phyloP scores from a whole-genome alignment of 1,140 invertebrate species.

The Leptinotarsa texana region DNA sequence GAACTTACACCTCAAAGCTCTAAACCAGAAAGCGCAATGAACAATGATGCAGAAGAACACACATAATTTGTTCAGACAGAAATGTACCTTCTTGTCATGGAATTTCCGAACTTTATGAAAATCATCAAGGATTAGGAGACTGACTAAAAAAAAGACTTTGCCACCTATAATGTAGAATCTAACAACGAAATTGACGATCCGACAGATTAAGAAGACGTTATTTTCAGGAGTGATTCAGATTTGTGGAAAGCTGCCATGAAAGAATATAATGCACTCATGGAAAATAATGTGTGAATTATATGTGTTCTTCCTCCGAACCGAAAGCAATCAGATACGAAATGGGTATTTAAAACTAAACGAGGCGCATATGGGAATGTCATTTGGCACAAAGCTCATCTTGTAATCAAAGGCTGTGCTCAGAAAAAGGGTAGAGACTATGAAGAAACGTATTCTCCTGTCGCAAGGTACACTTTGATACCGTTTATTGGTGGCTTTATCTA shows the following conservation, averaged over 20 bases:
- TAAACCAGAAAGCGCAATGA: no score
- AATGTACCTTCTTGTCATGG: no score
- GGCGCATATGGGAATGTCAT: not conserved
- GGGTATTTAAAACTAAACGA: not conserved
- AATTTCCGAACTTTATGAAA: no score
- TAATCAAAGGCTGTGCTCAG: constrained; percentile 52
- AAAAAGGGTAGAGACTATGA: constrained; percentile 52
- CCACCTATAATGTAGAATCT: no score
- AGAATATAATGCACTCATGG: not conserved
- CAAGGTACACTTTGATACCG: constrained; percentile 39
- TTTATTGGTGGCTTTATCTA: constrained; percentile 37
- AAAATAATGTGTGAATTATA: not conserved
- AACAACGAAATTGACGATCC: not conserved
- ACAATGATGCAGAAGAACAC: no score
- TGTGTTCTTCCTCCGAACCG: not conserved
- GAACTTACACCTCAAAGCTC: no score
- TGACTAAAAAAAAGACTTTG: no score
- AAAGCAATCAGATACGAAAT: constrained; percentile 1
- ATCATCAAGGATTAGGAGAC: no score
- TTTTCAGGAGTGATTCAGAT: not conserved
- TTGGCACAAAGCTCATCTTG: constrained; percentile 39
- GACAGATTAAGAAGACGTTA: not conserved
- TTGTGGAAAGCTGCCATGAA: not conserved
- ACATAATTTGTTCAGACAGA: no score
- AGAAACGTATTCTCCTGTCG: constrained; percentile 52